A percentile compares a stretch with the other conserved stretches of the same genome.
Evolutionary conservation across 2,888 invertebrate genomes (phyloP).

Genomic region (Eumerus sabulonum): DNA sequence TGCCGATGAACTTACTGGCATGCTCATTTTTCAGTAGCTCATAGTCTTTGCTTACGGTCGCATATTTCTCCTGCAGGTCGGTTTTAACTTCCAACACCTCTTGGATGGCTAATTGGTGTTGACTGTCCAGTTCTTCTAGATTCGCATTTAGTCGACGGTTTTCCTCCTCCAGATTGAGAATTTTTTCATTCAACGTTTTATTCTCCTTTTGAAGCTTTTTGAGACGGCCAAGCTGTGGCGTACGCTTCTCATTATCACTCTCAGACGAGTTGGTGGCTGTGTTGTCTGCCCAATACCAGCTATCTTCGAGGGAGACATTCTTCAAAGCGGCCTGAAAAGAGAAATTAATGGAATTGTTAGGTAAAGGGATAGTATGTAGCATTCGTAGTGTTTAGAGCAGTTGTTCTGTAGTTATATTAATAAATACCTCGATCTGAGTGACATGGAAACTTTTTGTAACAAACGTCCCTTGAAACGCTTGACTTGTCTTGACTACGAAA

Average conservation of each 20-base stretch:
- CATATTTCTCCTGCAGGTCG: slow-evolving; percentile 81
- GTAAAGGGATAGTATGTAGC: no score
- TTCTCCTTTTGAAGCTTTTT: slow-evolving; percentile 75
- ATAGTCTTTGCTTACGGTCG: slow-evolving; percentile 79
- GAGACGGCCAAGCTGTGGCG: slow-evolving; percentile 37
- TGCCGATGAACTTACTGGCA: slow-evolving; percentile 71
- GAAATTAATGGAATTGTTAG: background rate
- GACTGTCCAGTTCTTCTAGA: slow-evolving; percentile 86
- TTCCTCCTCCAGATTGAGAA: slow-evolving; percentile 78
- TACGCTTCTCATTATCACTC: slow-evolving; percentile 58
- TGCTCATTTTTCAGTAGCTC: slow-evolving; percentile 71
- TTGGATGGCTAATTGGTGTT: slow-evolving; percentile 86
- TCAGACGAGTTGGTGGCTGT: slow-evolving; percentile 70
- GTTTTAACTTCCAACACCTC: slow-evolving; percentile 81
- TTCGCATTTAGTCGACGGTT: slow-evolving; percentile 80
- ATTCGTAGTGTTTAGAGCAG: no score
- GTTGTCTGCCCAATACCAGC: slow-evolving; percentile 79
- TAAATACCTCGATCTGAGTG: no score
- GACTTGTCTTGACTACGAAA: no score
- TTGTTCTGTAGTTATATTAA: no score
- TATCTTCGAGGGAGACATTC: slow-evolving; percentile 75
- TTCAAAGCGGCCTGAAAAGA: slow-evolving; percentile 71
- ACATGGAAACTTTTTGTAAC: no score
- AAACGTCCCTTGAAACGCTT: no score
- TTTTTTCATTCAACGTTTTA: slow-evolving; percentile 79